Conservation (phyloP, 1,140 invertebrate species). For the Streblospio benedicti region DNA sequence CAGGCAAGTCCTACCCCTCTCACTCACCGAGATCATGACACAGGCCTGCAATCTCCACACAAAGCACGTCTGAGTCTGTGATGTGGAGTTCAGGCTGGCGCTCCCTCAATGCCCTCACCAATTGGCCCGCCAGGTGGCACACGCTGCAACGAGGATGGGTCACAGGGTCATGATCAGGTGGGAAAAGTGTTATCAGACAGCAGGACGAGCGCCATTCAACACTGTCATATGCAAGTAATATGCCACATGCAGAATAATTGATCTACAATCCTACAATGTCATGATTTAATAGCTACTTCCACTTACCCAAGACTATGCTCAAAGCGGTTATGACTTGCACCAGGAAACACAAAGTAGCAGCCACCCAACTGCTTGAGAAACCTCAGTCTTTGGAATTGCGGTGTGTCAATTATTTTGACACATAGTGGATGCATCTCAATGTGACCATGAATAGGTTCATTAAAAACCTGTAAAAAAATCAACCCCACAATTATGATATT, state of each 20-base stretch:
- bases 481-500: no score
- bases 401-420: constrained; percentile 55
- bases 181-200: constrained; percentile 2
- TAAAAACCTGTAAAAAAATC: constrained; percentile 41
- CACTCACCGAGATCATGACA: constrained; percentile 57
- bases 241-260: background rate
- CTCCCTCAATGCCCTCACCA: constrained; percentile 34
- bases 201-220: background rate
- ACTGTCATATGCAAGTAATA: background rate
- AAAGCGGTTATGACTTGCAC: constrained; percentile 55
- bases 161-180: constrained; percentile 1
- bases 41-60: constrained; percentile 57
- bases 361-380: constrained; percentile 54
- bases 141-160: constrained; percentile 38
- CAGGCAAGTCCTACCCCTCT: background rate
- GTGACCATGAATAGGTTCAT: constrained; percentile 52
- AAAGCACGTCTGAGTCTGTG: constrained; percentile 46
- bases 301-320: constrained; percentile 56
- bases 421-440: constrained; percentile 47
- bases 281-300: background rate
- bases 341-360: constrained; percentile 53
- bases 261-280: background rate
- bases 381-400: constrained; percentile 56
- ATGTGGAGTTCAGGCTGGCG: constrained; percentile 50
- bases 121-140: constrained; percentile 45